Base-by-base conservation (phyloP, 1,140 invertebrate genomes). In the Ylistrum balloti region DNA sequence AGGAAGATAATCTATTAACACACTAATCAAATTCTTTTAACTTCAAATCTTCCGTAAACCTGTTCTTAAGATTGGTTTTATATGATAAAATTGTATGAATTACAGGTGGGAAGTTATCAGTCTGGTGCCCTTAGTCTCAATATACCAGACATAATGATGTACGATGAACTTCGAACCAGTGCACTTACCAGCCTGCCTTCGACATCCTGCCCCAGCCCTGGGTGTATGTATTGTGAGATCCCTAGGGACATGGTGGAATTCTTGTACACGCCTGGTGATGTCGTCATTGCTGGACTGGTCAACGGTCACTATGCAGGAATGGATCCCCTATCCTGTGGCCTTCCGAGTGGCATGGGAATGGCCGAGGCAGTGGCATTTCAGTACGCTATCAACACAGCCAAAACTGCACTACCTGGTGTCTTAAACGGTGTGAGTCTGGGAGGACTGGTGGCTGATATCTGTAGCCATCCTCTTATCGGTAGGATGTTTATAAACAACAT, bases 191-290 rank as follows among this genome's bases (percentile, higher is more conserved):
- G 15, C 7, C 28, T 92, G 0, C 93, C 91, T 1, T 90, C 89
- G 32, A 94, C 93, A 0, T 86, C 33, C 0, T 95, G 95, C 87
- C 93, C 94, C 0, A 9, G 86, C 9, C 35, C 35, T 0, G 94
- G 94, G 10, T 95, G 95, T 89, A 56, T 35, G 7, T 94, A 93
- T 33, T 95, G 95, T 91, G 28, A 94, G 0, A 86, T 95, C 33
- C 93, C 93, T 28, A 86, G 86, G 11, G 45, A 88, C 5, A 87
- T 87, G 33, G 91, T 94, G 0, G 85, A 93, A 17, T 94, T 93
- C 33, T 85, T 90, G 33, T 94, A 94, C 88, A 89, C 88, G 11
- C 91, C 93, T 13, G 91, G 94, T 5, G 94, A 95, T 88, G 74
- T 95, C 13, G 90, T 94, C 20, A 90, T 95, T 22, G 93, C 91